Percentiles rank a stretch among this genome's conserved stretches.
These are phyloP conservation scores for Ahaetulla prasina DNA, from an alignment of 2,113 vertebrate species.

Conservation along the genomic window DNA sequence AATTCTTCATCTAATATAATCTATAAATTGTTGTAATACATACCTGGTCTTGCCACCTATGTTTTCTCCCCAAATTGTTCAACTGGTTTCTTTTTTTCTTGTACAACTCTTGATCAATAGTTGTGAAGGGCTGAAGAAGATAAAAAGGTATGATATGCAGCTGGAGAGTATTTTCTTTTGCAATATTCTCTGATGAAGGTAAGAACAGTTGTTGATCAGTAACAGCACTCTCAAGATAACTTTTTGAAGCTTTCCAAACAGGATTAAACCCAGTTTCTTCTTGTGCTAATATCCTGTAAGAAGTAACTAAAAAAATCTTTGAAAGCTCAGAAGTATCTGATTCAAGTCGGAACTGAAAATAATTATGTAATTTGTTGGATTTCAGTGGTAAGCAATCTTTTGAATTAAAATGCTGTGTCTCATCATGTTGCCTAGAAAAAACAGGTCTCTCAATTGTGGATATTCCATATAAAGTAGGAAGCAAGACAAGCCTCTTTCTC, in stretches of 20 bases:
- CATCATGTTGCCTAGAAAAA: constrained; percentile 32
- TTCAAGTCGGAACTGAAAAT: constrained; percentile 36
- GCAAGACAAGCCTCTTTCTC: constrained; percentile 58
- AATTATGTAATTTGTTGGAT: constrained; percentile 10
- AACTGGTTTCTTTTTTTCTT: constrained; percentile 78
- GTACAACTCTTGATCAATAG: constrained; percentile 64
- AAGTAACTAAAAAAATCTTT: constrained; percentile 52
- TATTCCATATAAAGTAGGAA: constrained; percentile 46
- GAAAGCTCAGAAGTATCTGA: constrained; percentile 48
- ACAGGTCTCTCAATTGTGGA: constrained; percentile 27
- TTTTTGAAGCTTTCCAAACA: constrained; percentile 59
- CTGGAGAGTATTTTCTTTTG: constrained; percentile 47
- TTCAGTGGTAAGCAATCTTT: constrained; percentile 39
- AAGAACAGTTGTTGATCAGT: constrained; percentile 41
- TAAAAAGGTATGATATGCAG: constrained; percentile 24
- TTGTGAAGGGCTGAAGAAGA: constrained; percentile 42
- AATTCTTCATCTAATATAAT: neutral
- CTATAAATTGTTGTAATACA: constrained; percentile 22
- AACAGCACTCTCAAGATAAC: constrained; percentile 31
- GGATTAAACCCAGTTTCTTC: constrained; percentile 46
- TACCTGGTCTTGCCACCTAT: constrained; percentile 74
- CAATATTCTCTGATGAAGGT: constrained; percentile 36
- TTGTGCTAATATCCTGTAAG: constrained; percentile 46
- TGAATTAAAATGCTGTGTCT: constrained; percentile 44
- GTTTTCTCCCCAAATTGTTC: constrained; percentile 79